Base-by-base conservation (phyloP, 2,797 vertebrate genomes). In the Pagetopsis macropterus region DNA sequence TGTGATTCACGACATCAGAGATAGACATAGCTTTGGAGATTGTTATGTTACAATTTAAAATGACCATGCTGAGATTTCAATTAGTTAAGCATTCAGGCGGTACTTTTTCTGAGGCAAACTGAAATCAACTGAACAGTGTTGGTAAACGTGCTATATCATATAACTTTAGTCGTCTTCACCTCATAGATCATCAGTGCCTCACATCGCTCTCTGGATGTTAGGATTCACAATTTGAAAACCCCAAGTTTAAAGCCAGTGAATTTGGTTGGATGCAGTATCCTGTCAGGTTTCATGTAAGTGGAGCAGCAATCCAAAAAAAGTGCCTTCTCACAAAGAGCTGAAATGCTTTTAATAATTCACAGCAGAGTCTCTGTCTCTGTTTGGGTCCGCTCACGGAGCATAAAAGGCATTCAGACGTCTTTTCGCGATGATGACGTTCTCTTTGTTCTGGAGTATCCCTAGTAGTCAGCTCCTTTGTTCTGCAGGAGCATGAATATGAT, bases 331-430 rank as follows among this genome's bases (percentile, higher is more conserved):
- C 54, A 62, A 58, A 72, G 55, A 79, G 33, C 63, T 68, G 44
- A 76, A 60, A 69, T 40, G 44, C 21, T 72, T 79, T 82, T 65
- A 75, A 87, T 83, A 87, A 80, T 65, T 59, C 72, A 80, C 23
- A 15, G 8, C 56, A 16, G 19, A 63, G 66, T 13, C 14, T 71
- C 27, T 54, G 33, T 37, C 33, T 37, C 33, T 37, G 33, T 37
- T 9, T 37, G 9, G 1, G n/a, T 23, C 31, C 54, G 52, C 73
- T 76, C 54, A 0, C 1, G 1, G 23, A 75, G 57, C 60, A 81
- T 64, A 66, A 81, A 79, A 82, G 65, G 21, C 50, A 71, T 75
- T 78, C 61, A 61, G 37, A 72, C 0, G 5, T 73, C 72, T 76
- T 81, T 75, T 52, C 8, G 59, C 55, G 65, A 41, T 12, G 3